Percentiles rank a stretch among this genome's conserved stretches.
Evolutionary conservation across 2,113 vertebrate genomes (phyloP).

Genomic region (Anolis carolinensis): DNA sequence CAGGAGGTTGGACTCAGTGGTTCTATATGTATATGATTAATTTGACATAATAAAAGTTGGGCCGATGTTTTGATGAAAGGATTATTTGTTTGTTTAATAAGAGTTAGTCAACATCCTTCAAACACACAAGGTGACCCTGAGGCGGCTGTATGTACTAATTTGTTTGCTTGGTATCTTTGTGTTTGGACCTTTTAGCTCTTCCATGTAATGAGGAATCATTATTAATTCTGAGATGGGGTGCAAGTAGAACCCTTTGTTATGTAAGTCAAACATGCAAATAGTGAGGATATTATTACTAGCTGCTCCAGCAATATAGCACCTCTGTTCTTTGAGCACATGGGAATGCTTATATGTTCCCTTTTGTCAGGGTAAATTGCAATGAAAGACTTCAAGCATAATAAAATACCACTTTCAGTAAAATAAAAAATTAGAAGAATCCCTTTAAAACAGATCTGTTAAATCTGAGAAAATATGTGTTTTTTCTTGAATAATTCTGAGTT

Average conservation of each 20-base stretch:
- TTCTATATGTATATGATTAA: background rate
- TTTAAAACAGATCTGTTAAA: background rate
- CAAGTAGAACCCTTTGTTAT: background rate
- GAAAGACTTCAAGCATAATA: background rate
- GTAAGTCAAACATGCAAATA: background rate
- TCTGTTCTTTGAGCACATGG: background rate
- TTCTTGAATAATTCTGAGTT: no score
- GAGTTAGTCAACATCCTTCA: background rate
- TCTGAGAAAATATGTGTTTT: no score
- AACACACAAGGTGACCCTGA: background rate
- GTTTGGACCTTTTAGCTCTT: background rate
- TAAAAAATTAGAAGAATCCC: background rate
- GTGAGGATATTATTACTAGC: background rate
- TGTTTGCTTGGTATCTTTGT: background rate
- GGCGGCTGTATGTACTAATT: background rate
- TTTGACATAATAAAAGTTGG: background rate
- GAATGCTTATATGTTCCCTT: background rate
- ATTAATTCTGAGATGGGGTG: background rate
- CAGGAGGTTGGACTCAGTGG: no score
- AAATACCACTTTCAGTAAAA: background rate
- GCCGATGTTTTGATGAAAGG: background rate
- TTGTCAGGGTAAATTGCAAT: background rate
- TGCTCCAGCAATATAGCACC: background rate
- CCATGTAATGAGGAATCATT: background rate
- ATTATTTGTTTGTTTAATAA: background rate